phyloP scores from a whole-genome alignment of 2,797 vertebrate genomes.

The Amniataba percoides region DNA sequence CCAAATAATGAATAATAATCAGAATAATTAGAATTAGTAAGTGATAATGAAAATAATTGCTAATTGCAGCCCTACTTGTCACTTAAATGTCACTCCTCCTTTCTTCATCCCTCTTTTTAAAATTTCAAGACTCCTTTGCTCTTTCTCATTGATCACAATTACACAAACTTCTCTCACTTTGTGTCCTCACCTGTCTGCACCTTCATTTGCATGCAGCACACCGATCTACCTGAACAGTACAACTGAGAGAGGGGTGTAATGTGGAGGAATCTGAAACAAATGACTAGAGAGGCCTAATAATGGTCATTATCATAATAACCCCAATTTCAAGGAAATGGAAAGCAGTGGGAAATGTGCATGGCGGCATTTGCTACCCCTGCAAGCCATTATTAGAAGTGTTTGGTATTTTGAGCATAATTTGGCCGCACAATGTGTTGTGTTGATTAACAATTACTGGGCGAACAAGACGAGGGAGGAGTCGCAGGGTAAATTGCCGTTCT shows the following conservation, averaged over 20 bases:
- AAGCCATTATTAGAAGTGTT: slow-evolving; percentile 72
- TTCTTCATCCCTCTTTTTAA: not conserved
- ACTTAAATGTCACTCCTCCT: not conserved
- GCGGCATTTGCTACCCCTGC: slow-evolving; percentile 43
- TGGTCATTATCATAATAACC: slow-evolving; percentile 79
- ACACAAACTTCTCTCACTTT: not conserved
- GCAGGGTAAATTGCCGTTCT: slow-evolving; percentile 60
- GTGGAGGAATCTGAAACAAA: slow-evolving; percentile 67
- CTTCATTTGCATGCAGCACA: slow-evolving; percentile 40
- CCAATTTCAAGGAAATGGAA: slow-evolving; percentile 81
- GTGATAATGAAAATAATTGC: too few species aligned
- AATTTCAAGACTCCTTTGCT: not conserved
- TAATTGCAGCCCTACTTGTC: not conserved
- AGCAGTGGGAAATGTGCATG: slow-evolving; percentile 70
- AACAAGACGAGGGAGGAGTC: slow-evolving; percentile 61
- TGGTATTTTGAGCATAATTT: slow-evolving; percentile 68
- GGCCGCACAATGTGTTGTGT: slow-evolving; percentile 67
- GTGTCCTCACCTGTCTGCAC: slow-evolving; percentile 2
- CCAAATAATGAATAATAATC: not conserved
- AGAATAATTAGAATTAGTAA: not conserved
- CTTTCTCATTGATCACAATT: not conserved
- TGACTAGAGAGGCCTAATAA: slow-evolving; percentile 71
- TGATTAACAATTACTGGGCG: slow-evolving; percentile 82
- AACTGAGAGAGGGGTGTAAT: slow-evolving; percentile 30
- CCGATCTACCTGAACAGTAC: slow-evolving; percentile 28